Percentiles rank a stretch among this genome's conserved stretches.
Evolutionary conservation across 2,888 invertebrate species (phyloP).

Genomic region (Thera obeliscata): DNA sequence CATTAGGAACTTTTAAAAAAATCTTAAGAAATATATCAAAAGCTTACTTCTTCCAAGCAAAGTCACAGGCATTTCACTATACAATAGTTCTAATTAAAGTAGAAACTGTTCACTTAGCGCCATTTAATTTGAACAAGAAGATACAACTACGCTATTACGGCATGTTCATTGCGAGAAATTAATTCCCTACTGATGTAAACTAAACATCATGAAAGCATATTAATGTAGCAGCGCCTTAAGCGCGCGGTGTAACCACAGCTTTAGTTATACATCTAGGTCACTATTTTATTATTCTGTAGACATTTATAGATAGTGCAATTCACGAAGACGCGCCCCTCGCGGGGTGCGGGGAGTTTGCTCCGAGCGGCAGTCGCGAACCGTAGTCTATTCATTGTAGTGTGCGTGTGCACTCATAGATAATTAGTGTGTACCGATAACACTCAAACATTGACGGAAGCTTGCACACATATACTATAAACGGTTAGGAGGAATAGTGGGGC

Average conservation of each 20-base stretch:
- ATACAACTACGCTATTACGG: slow-evolving; percentile 12
- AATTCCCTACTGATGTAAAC: slow-evolving; percentile 37
- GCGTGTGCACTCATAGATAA: no score
- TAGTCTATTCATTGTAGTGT: no score
- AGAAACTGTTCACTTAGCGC: slow-evolving; percentile 10
- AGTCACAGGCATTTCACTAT: not conserved
- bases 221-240: slow-evolving; percentile 33
- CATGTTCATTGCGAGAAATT: slow-evolving; percentile 31
- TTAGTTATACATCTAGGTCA: not conserved
- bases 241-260: slow-evolving; percentile 17
- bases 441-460: no score
- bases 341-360: no score
- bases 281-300: not conserved
- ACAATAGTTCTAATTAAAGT: not conserved
- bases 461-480: no score
- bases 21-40: no score
- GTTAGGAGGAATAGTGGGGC: no score
- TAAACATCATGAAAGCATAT: slow-evolving; percentile 37
- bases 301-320: no score
- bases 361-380: no score
- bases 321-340: no score
- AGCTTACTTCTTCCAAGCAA: not conserved
- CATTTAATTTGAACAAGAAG: slow-evolving; percentile 8
- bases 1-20: no score
- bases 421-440: no score